Evolutionary conservation across 2,888 invertebrate genomes (phyloP), one percentile per base, ranked within the genome.

Genomic region (Petrolisthes manimaculis): DNA sequence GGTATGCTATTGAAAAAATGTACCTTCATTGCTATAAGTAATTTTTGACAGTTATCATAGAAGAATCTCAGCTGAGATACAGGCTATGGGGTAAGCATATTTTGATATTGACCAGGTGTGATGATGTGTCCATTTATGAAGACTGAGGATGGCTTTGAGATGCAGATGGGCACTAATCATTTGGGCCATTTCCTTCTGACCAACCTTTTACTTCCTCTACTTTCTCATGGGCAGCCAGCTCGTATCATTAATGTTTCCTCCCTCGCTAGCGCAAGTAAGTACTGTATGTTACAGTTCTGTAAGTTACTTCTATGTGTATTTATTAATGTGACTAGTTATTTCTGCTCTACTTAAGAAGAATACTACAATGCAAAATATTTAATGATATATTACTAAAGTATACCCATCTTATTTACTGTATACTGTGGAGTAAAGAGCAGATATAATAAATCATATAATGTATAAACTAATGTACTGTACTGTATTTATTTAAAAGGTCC

Each of bases 151-250:
- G 97, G 97, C 67, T 96, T 97, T 92, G 97, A 97, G 94, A 94
- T 95, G 93, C 96, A 97, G 92, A 93, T 97, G 3, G 97, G 97
- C 4, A 95, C 96, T 83, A 97, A 97, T 94, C 96, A 97, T 92
- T 94, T 97, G 92, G 96, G 96, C 1, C 97, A 96, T 93, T 97
- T 97, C 93, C 94, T 97, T 53, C 94, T 97, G 21, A 97, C 97
- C 5, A 95, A 95, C 92, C 93, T 97, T 79, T 93, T 97, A 24
- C 91, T 97, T 67, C 96, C 96, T 92, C 94, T 93, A 2, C 92
- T 97, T 4, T 95, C 96, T 94, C 87, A 90, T 6, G 91, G 92
- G 3, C 92, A 92, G 37, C 93, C 93, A 5, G 96, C 96, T 92
- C 95, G 97, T 91, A 95, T 97, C 91, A 94, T 97, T 54, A 95